Base-by-base conservation (phyloP, 2,113 vertebrate genomes). In the Triplophysa tibetana region DNA sequence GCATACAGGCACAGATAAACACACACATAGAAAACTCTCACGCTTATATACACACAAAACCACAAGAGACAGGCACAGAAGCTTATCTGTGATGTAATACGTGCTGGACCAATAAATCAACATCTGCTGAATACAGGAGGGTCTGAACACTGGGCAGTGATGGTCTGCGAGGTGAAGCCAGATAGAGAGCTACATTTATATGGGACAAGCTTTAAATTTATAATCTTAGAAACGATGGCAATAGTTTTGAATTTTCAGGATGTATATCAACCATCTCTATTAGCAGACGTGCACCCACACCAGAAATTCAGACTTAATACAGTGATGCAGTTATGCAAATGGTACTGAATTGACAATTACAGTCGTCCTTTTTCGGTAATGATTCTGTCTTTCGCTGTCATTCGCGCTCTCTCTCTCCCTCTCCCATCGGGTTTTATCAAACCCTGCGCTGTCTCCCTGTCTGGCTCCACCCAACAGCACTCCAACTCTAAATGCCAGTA, bases 91-190 rank as follows among this genome's bases (percentile, higher is more conserved):
- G 81, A 83, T 4, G 70, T 75, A 70, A 54, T 21, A 29, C 29
- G 60, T 24, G 10, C 70, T 16, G 11, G 58, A 74, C 52, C 4
- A 1, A 50, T 17, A 17, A 48, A 64, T 12, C 74, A 60, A 67
- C 45, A 24, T 38, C 43, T 56, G 21, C 41, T 61, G 66, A 65
- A 68, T 38, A 8, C 43, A 45, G 24, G 45, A 33, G 23, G 65
- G 45, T 43, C 11, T 50, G 45, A 81, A 81, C 65, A 81, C 82
- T 74, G 43, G 52, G 78, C 74, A 74, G 77, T 69, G 77, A 65
- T 23, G 23, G 17, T 54, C 74, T 65, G 48, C 23, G 1, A 65
- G 64, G 21, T 21, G 23, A 54, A 65, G 61, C 26, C 45, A 77
- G 58, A 75, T 45, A 50, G 56, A 74, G 38, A 54, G 58, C 58